Percentiles rank a stretch among this genome's conserved stretches.
Conservation (phyloP, 2,888 invertebrate species). For the Mythimna pallens region DNA sequence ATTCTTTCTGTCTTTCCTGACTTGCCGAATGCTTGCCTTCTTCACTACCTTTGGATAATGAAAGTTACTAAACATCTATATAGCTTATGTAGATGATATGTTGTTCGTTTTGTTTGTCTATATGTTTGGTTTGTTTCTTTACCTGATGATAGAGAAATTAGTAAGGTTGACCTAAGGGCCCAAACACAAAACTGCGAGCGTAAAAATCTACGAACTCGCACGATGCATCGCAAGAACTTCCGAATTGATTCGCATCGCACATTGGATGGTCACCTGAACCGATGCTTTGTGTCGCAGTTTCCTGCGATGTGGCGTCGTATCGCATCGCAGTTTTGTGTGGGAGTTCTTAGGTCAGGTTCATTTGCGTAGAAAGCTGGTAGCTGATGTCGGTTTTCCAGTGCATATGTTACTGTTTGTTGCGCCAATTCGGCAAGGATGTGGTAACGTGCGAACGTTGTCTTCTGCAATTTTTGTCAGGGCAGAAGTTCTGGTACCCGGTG, state of each 20-base stretch:
- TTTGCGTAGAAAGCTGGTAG: background rate
- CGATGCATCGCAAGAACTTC: too few species aligned
- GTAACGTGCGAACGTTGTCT: background rate
- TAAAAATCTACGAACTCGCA: too few species aligned
- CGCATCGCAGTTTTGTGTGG: too few species aligned
- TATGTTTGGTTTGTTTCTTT: background rate
- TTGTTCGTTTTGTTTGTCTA: background rate
- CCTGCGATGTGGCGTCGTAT: too few species aligned
- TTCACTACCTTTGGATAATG: conserved; percentile 69
- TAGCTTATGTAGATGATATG: conserved; percentile 11
- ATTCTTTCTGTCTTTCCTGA: background rate
- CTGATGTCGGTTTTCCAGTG: background rate
- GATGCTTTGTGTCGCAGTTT: too few species aligned
- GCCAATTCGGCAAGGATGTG: background rate
- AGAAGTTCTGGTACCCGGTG: background rate
- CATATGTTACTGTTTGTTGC: background rate
- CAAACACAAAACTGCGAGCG: too few species aligned
- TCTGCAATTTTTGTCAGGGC: background rate
- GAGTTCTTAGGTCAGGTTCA: background rate
- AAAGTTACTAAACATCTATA: conserved; percentile 52
- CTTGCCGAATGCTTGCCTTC: conserved; percentile 17
- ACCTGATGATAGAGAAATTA: conserved; percentile 36
- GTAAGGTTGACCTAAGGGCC: background rate
- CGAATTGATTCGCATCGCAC: too few species aligned
- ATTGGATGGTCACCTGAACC: too few species aligned